Evolutionary conservation across 2,888 invertebrate species (phyloP), one percentile per base, ranked within the genome.

Genomic region (Rhingia rostrata): DNA sequence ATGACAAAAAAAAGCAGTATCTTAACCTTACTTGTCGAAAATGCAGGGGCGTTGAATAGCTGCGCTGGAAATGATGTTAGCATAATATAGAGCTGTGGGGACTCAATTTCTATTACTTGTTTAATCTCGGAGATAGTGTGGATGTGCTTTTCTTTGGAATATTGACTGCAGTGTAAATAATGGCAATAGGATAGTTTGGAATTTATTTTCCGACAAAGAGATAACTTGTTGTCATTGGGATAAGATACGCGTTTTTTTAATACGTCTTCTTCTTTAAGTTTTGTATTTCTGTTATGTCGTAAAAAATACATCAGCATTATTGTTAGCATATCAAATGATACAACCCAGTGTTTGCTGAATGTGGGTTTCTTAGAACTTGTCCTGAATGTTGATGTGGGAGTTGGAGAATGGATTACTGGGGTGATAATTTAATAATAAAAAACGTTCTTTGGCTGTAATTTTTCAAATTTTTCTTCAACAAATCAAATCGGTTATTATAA

Each of bases 1-100:
- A 43, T 51, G 37, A 35, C 32, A 41, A 22, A 4, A 54, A 32
- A 33, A 58, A 32, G 14, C 14, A 63, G 63, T 45, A 41, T 10
- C 33, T 61, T 54, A 47, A 9, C 6, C 63, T 22, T 6, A 54
- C 3, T 22, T 9, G 30, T 32, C 45, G 35, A 5, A 53, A 22
- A 33, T 64, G 64, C 73, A 73, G 63, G 56, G 73, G 73, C 73
- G 73, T 73, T 56, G 54, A 73, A 73, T 73, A 43, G 37, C 30
- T 51, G 22, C 41, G 7, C 33, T n/a, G 45, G 61, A 45, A 37
- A 10, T 35, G 70, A 22, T 41, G 22, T 51, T 51, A 10, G 30
- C 49, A 30, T 6, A 22, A 22, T 22, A 22, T 22, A 22, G 22
- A n/a, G 10, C 53, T 33, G 54, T 35, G 54, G 53, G 39, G 51